Evolutionary conservation across 2,797 vertebrate species (phyloP), one percentile per base, ranked within the genome.

Genomic region (Paramormyrops hopkinsi): DNA sequence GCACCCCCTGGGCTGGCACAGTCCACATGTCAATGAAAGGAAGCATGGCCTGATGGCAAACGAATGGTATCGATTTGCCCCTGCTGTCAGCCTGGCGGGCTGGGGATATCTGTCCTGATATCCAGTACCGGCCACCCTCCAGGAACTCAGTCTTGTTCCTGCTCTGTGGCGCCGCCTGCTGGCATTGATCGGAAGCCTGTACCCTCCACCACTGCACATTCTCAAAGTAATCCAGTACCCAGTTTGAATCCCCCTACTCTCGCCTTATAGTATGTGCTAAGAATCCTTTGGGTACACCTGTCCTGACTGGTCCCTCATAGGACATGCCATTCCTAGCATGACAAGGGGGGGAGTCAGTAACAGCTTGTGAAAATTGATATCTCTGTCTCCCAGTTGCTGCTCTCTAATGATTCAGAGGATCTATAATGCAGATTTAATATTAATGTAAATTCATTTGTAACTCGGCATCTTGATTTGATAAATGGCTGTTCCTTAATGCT

Each of bases 171-270:
- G 8, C 79, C 44, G 6, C 79, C 62, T 76, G 82, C 48, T 44
- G 56, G 14, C 37, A 46, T 87, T 48, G 33, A 33, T 59, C 41
- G 50, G 69, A 83, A 83, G 25, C 22, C 51, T n/a, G 11, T 50
- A 41, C 86, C 89, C 65, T 90, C 41, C 22, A 69, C 73, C 50
- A 54, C 73, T n/a, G 25, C 53, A 8, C 22, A 69, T 56, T 19
- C 54, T 90, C 14, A 44, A 88, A 88, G 88, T 90, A 88, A 65
- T 7, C 22, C 29, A 29, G 51, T 29, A 53, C 73, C 41, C 33
- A 44, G 37, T 79, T n/a, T 44, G 33, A 76, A 76, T 12, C 69
- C 14, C 69, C 69, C 69, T 19, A 76, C 5, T 17, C 83, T 14
- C n/a, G n/a, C 46, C n/a, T 51, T 14, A 86, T 86, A 12, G 48